A percentile compares a stretch with the other conserved stretches of the same genome.
Conservation (phyloP, 2,888 invertebrate species). For the Sepiola atlantica region DNA sequence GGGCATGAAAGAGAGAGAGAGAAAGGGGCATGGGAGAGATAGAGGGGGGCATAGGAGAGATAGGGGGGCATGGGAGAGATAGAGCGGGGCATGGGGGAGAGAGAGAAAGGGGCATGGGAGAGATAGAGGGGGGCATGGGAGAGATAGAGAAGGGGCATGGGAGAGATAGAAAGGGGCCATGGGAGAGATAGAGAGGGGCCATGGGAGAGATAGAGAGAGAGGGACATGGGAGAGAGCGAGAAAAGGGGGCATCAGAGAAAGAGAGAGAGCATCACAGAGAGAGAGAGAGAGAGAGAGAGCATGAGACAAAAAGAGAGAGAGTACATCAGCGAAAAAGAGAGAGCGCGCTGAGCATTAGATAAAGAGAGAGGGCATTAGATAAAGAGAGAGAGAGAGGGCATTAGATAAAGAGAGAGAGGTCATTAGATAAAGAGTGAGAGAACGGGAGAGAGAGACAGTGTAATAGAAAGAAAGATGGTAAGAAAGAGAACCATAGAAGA, state of each 20-base stretch:
- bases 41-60: too few relatives aligned
- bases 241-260: accelerated
- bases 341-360: too few relatives aligned
- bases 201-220: neutral
- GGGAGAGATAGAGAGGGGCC: too few relatives aligned
- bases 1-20: neutral
- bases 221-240: neutral
- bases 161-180: neutral
- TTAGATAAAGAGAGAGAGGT: neutral
- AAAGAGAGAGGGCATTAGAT: neutral
- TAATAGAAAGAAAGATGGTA: neutral
- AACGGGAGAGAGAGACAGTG: neutral
- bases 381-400: neutral
- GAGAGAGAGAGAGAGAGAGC: neutral
- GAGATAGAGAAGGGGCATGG: neutral
- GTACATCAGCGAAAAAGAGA: neutral
- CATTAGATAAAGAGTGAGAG: neutral
- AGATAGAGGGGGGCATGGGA: neutral
- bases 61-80: neutral
- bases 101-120: accelerated
- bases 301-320: neutral
- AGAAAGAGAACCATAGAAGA: neutral
- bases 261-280: neutral
- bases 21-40: neutral
- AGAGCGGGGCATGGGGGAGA: neutral